Percentiles rank a stretch among this genome's conserved stretches.
These are phyloP conservation scores for Chamaetylas fuelleborni DNA, from an alignment of 2,113 vertebrate genomes.

Conservation along the genomic window DNA sequence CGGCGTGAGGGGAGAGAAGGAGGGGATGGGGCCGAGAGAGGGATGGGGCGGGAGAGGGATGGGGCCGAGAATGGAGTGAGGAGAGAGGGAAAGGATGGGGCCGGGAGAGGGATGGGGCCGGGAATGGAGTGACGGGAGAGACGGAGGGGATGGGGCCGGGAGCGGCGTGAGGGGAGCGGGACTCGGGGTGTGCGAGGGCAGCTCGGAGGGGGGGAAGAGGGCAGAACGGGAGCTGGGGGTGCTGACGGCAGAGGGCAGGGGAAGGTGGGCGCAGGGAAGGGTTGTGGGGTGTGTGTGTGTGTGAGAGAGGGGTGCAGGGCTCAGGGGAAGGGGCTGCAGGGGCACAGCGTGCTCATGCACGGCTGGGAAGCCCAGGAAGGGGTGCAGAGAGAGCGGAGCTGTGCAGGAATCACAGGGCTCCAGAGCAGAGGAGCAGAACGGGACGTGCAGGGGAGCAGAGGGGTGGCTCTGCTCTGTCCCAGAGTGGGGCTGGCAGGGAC, in stretches of 20 bases:
- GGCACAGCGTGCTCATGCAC: background rate
- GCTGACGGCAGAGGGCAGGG: background rate
- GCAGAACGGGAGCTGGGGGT: background rate
- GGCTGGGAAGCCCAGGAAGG: background rate
- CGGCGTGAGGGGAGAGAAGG: too few species aligned
- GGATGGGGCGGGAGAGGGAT: too few species aligned
- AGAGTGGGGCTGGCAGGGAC: background rate
- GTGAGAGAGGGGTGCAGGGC: too few species aligned
- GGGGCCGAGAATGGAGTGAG: too few species aligned
- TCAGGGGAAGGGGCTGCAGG: background rate
- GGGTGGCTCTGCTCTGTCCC: rapidly evolving
- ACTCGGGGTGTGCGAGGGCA: too few species aligned
- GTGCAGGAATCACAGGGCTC: background rate
- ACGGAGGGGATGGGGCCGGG: too few species aligned
- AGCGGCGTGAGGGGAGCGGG: too few species aligned
- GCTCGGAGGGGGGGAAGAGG: background rate
- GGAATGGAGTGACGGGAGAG: too few species aligned
- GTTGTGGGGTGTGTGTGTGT: too few species aligned
- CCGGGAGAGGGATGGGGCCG: too few species aligned
- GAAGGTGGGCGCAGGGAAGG: background rate
- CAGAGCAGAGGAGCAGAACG: background rate
- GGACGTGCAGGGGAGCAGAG: background rate
- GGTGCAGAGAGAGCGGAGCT: background rate
- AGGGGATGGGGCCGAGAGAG: too few species aligned
- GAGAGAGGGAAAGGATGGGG: too few species aligned